Evolutionary conservation across 2,888 invertebrate genomes (phyloP).

Genomic region (Pristionchus maxplancki): DNA sequence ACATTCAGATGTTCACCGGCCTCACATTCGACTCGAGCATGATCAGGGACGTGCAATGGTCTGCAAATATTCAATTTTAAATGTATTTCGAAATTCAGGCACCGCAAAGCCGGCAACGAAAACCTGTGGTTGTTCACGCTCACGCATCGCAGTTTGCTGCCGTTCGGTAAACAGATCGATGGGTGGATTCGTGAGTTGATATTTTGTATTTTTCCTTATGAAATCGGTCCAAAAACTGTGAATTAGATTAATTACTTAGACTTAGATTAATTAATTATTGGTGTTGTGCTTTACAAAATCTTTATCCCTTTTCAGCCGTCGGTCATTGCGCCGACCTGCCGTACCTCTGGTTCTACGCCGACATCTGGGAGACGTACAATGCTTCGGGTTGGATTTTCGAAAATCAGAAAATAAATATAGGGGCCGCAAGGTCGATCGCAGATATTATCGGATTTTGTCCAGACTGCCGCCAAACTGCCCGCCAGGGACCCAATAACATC

Average conservation of each 20-base stretch:
- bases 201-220: not conserved
- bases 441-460: too few relatives aligned
- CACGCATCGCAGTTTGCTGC: not conserved
- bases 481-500: too few relatives aligned
- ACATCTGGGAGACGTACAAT: conserved; percentile 8
- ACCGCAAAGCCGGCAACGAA: not conserved
- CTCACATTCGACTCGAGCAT: not conserved
- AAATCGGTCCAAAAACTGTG: too few relatives aligned
- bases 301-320: not conserved
- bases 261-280: not conserved
- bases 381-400: not conserved
- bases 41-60: not conserved
- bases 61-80: not conserved
- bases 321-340: not conserved
- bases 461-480: too few relatives aligned
- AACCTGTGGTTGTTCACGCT: not conserved
- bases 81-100: not conserved
- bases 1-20: not conserved
- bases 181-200: conserved; percentile 27
- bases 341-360: conserved; percentile 16
- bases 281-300: too few relatives aligned
- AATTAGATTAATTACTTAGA: too few relatives aligned
- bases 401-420: not conserved
- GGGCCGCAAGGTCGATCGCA: too few relatives aligned
- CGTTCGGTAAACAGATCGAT: not conserved